Evolutionary conservation across 1,140 invertebrate genomes (phyloP).

Genomic region (Chironomus striatipennis): DNA sequence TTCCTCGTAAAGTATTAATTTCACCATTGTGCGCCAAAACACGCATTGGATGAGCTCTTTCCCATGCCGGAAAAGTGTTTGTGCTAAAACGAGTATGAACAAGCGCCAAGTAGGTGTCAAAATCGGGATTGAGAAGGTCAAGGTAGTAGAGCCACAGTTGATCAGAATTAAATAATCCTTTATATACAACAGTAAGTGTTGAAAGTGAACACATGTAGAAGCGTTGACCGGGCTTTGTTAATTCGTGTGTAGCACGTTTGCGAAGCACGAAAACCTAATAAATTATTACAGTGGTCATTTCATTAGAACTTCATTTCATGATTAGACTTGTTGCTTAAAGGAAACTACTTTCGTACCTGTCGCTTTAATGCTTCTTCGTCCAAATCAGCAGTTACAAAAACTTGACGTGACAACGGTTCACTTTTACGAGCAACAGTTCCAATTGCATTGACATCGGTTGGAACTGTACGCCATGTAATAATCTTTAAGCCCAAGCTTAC

Average conservation of each 20-base stretch:
- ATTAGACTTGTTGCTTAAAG: too few relatives aligned
- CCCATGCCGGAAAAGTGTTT: slow-evolving; percentile 99
- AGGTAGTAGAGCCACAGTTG: slow-evolving; percentile 81
- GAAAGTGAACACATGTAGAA: slow-evolving; percentile 98
- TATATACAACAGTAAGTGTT: slow-evolving; percentile 86
- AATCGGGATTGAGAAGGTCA: slow-evolving; percentile 64
- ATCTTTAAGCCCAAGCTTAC: slow-evolving; percentile 70
- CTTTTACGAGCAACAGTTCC: slow-evolving; percentile 84
- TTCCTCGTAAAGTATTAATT: slow-evolving; percentile 97
- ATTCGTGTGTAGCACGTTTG: slow-evolving; percentile 84
- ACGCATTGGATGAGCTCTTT: slow-evolving; percentile 94
- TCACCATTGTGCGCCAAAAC: slow-evolving; percentile 98
- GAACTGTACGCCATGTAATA: slow-evolving; percentile 86
- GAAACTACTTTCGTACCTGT: slow-evolving; percentile 40
- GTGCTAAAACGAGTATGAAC: slow-evolving; percentile 97
- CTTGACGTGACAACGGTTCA: slow-evolving; percentile 94
- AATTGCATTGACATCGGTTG: slow-evolving; percentile 73
- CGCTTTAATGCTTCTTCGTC: slow-evolving; percentile 52
- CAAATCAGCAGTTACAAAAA: slow-evolving; percentile 68
- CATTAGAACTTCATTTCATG: too few relatives aligned
- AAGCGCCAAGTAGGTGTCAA: slow-evolving; percentile 88
- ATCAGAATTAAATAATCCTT: slow-evolving; percentile 92
- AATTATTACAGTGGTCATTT: too few relatives aligned
- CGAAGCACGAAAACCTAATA: slow-evolving; percentile 74
- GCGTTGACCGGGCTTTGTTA: slow-evolving; percentile 69